phyloP scores from a whole-genome alignment of 2,113 vertebrate species.

The Pardalotus punctatus region DNA sequence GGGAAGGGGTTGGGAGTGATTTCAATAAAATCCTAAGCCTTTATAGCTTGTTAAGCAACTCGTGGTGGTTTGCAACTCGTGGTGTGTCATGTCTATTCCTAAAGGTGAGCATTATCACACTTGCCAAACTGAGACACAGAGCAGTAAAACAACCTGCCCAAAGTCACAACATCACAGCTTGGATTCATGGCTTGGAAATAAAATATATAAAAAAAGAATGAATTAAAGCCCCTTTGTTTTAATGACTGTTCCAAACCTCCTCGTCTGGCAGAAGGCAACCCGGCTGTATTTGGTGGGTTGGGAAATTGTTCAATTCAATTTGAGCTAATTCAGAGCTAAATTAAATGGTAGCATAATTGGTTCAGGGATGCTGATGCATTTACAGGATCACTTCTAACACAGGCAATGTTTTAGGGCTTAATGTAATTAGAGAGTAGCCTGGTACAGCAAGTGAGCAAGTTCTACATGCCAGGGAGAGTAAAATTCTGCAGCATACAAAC shows the following conservation, averaged over 20 bases:
- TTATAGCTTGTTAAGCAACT: neutral
- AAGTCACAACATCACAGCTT: neutral
- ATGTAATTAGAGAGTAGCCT: neutral
- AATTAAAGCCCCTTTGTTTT: neutral
- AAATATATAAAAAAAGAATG: neutral
- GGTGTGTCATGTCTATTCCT: neutral
- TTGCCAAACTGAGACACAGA: neutral
- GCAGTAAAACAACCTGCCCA: neutral
- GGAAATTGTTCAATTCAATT: neutral
- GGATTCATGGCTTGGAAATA: neutral
- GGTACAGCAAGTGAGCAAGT: neutral
- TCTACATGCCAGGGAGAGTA: neutral
- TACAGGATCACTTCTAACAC: neutral
- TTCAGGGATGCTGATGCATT: neutral
- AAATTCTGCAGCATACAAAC: neutral
- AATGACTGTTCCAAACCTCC: neutral
- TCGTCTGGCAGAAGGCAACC: neutral
- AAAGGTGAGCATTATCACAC: neutral
- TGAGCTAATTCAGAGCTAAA: conserved; percentile 14
- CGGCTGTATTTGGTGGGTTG: neutral
- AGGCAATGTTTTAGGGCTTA: neutral
- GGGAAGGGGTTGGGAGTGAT: neutral
- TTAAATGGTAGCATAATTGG: neutral
- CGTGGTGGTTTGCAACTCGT: neutral
- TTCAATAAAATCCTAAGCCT: neutral